Percentiles rank a stretch among this genome's conserved stretches.
Conservation (phyloP, 2,113 vertebrate genomes). For the Rhynchomys soricoides region DNA sequence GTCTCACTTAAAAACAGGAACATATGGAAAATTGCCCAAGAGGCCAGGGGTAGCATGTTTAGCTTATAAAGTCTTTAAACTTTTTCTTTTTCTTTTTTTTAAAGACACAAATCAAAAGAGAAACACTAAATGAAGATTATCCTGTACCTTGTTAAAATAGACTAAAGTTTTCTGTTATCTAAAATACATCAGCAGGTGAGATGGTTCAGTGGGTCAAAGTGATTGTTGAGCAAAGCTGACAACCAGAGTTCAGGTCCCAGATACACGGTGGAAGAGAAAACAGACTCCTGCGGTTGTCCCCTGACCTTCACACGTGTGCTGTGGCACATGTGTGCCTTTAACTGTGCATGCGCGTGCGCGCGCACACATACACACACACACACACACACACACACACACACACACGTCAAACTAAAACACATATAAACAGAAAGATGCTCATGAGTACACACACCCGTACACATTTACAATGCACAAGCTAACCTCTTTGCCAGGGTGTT, state of each 20-base stretch:
- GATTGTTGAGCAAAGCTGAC: neutral
- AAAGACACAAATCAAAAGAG: neutral
- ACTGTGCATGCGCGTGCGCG: too few species aligned
- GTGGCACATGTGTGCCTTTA: neutral
- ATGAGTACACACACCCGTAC: too few species aligned
- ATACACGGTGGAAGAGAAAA: neutral
- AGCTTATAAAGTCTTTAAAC: slow-evolving; percentile 23
- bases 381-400: neutral
- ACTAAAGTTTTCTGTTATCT: neutral
- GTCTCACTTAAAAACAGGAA: neutral
- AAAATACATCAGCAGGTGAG: neutral
- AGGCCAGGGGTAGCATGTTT: neutral
- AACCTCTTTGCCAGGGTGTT: neutral
- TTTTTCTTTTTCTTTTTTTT: too few species aligned
- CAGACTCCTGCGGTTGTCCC: neutral
- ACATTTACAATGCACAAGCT: neutral
- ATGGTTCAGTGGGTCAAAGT: neutral
- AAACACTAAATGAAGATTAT: neutral
- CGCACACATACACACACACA: neutral
- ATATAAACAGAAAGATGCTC: neutral
- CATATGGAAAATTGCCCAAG: neutral
- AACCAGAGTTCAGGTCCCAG: neutral
- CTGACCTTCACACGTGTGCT: neutral
- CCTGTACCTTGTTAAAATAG: neutral
- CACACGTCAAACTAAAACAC: neutral